These are phyloP conservation scores for Periparus ater DNA, from an alignment of 2,797 vertebrate species.

Conservation along the genomic window DNA sequence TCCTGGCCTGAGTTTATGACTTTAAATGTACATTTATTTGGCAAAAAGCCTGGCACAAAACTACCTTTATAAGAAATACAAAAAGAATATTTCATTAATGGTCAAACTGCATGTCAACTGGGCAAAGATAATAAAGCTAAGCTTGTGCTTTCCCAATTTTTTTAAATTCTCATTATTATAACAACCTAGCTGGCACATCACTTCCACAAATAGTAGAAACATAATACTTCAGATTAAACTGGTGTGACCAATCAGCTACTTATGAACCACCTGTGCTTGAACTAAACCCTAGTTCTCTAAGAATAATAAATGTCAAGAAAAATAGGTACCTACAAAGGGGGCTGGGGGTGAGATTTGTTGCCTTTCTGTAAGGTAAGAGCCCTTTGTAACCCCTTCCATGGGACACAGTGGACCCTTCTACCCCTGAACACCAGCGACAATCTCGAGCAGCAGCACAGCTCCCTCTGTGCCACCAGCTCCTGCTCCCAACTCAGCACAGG, in stretches of 20 bases:
- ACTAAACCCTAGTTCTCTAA: not conserved
- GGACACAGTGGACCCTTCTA: not conserved
- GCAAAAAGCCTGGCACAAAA: not conserved
- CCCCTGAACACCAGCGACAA: not conserved
- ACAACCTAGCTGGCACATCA: not conserved
- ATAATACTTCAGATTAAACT: not conserved
- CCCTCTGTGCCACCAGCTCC: not conserved
- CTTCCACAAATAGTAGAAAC: not conserved
- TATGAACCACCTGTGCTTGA: not conserved
- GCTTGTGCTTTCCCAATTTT: not conserved
- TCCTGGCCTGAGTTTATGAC: conserved; percentile 10
- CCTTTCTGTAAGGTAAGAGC: not conserved
- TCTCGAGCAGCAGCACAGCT: not conserved
- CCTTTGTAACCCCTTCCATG: not conserved
- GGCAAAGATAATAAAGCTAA: not conserved
- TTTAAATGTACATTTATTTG: conserved; percentile 31
- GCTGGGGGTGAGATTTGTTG: not conserved
- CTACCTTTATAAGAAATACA: not conserved
- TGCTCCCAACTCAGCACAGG: not conserved
- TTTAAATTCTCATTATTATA: not conserved
- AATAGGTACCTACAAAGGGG: not conserved
- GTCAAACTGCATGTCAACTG: not conserved
- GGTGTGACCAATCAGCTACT: not conserved
- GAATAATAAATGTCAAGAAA: not conserved
- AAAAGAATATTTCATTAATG: not conserved